Conservation (phyloP, 2,888 invertebrate genomes). For the Odontocolon sp. region DNA sequence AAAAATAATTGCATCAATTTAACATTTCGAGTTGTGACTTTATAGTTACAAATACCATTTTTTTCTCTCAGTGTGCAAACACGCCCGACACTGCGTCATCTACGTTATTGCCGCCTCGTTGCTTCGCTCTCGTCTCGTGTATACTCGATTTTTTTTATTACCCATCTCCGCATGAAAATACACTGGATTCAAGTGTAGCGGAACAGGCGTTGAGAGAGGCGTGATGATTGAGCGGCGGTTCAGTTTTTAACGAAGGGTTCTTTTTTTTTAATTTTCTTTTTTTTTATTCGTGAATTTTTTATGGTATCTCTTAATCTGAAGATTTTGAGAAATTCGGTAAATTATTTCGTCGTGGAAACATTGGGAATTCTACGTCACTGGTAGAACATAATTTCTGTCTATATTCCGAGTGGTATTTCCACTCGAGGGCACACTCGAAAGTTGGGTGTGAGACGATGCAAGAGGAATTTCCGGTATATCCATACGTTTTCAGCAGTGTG, state of each 20-base stretch:
- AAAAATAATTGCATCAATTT: no score
- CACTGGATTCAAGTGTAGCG: constrained; percentile 17
- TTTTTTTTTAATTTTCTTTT: background rate
- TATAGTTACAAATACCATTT: no score
- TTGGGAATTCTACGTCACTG: constrained; percentile 12
- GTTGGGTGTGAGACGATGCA: constrained; percentile 36
- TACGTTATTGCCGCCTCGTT: constrained; percentile 62
- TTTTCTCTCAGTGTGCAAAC: no score
- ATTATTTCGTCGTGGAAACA: constrained; percentile 31
- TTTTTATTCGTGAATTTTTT: constrained; percentile 32
- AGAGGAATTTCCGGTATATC: constrained; percentile 60
- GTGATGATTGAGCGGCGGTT: constrained; percentile 56
- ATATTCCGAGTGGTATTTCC: constrained; percentile 47
- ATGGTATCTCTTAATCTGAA: constrained; percentile 27
- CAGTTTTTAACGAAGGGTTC: constrained; percentile 36
- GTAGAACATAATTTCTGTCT: constrained; percentile 22
- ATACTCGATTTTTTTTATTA: constrained; percentile 37
- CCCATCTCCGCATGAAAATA: constrained; percentile 47
- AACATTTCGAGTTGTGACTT: no score
- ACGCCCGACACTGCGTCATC: constrained; percentile 64
- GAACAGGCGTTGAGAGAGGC: constrained; percentile 42
- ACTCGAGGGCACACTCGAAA: constrained; percentile 24
- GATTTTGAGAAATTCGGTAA: constrained; percentile 36
- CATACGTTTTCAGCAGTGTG: no score
- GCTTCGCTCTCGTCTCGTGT: constrained; percentile 54